Base-by-base conservation (phyloP, 2,888 invertebrate species). In the Pollenia angustigena region DNA sequence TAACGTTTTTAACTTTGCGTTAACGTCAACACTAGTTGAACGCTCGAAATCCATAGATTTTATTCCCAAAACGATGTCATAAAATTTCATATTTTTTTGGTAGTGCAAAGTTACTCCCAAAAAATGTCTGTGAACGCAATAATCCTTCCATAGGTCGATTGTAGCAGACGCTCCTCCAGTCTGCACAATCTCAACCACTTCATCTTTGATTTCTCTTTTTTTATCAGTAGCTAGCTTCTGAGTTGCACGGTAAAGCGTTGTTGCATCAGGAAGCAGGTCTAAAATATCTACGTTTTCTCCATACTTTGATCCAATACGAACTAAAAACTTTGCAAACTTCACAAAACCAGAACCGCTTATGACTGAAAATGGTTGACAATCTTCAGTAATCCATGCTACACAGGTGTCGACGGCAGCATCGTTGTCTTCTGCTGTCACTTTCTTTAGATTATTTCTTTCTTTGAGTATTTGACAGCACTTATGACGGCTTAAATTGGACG, bases 91-190 rank as follows among this genome's bases (percentile, higher is more conserved):
- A 46, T 88, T 50, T 84, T 87, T 89, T 60, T 79, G 60, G 64
- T 85, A 88, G 56, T 89, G 89, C 12, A 88, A 58, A 42, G 88
- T 88, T 32, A 85, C 88, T 42, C 85, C 79, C 62, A 88, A 85
- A 79, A 88, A 88, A 68, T 82, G 76, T 64, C 85, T 79, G 12
- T 87, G 88, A 9, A 88, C 85, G 56, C 84, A 89, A 32, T 88
- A 74, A 62, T 89, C 88, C 7, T 80, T 78, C 88, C 88, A 89
- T 84, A 89, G 50, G 76, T 88, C 87, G 56, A 87, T 79, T 23
- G 88, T 88, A 10, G 54, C 84, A 14, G 85, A 87, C 64, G 62
- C 85, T 64, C 85, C 78, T 69, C 85, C 86, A 42, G 78, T 69
- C 46, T 66, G 23, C 23, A 23, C 23, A 23, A 44, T 11, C 42